phyloP scores from a whole-genome alignment of 2,888 invertebrate genomes.

The Eledona agricola region DNA sequence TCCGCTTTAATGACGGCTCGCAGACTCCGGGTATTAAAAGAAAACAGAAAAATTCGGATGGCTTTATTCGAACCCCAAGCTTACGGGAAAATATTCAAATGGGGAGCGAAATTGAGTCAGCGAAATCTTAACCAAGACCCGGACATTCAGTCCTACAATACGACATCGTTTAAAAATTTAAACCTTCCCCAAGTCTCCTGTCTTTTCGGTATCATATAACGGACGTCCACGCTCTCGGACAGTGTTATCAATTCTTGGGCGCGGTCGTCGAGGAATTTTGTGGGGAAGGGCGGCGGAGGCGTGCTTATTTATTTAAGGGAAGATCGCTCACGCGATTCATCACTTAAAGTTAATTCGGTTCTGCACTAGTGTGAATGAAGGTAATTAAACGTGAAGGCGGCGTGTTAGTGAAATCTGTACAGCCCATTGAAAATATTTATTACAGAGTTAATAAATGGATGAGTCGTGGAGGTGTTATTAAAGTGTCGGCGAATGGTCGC shows the following conservation, averaged over 20 bases:
- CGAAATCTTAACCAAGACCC: slow-evolving; percentile 11
- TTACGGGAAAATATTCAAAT: slow-evolving; percentile 20
- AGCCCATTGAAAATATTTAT: slow-evolving; percentile 39
- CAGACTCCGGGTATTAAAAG: slow-evolving; percentile 1
- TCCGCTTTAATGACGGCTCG: slow-evolving; percentile 32
- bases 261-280: slow-evolving; percentile 1
- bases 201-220: too few relatives aligned
- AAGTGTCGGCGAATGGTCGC: slow-evolving; percentile 53
- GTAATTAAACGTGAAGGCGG: slow-evolving; percentile 35
- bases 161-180: too few relatives aligned
- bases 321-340: slow-evolving; percentile 35
- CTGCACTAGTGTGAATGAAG: slow-evolving; percentile 25
- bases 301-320: slow-evolving; percentile 23
- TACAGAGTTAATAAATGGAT: slow-evolving; percentile 47
- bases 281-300: slow-evolving; percentile 10
- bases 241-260: too few relatives aligned
- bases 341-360: slow-evolving; percentile 34
- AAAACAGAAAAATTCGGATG: slow-evolving; percentile 13
- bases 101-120: slow-evolving; percentile 13
- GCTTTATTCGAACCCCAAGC: slow-evolving; percentile 15
- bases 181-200: too few relatives aligned
- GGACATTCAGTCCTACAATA: too few relatives aligned
- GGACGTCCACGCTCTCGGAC: too few relatives aligned
- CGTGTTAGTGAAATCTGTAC: slow-evolving; percentile 32
- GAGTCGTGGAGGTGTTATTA: slow-evolving; percentile 52